Base-by-base conservation (phyloP, 2,888 invertebrate genomes). In the Euplagia quadripunctaria region DNA sequence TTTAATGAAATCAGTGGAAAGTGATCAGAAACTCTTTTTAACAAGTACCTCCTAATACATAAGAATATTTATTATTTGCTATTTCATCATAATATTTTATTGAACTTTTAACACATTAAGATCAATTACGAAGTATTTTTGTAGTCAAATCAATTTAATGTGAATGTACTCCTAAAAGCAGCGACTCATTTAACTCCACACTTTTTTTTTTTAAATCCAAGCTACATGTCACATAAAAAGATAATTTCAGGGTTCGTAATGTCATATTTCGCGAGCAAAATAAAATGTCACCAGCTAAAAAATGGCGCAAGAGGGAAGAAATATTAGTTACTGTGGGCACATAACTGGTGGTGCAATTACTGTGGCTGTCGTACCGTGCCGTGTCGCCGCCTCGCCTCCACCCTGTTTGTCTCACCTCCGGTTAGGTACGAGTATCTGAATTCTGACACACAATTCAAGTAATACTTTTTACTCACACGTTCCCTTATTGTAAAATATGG, bases 241-340 rank as follows among this genome's bases (percentile, higher is more conserved):
- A 77, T 51, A 66, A 70, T 61, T 80, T 69, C 74, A 72, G 81
- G 85, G 85, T 86, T 87, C 83, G 78, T 79, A 82, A 82, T 84
- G 87, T 82, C 90, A 91, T 91, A 89, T 90, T 87, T 86, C 82
- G 83, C 83, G 77, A 80, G 86, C 88, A 87, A 92, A 92, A 93
- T 92, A 91, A 91, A 91, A 88, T 92, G 92, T 92, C 91, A 90
- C 87, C 86, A 75, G 85, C 80, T 90, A 91, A 93, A 92, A 92
- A 91, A 91, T 91, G 88, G 88, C 85, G 83, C 80, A 79, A 74
- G 79, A 82, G 80, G 82, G 83, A 89, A 86, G 90, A 88, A 88
- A 90, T 89, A 91, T 91, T 92, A 91, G 90, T 90, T 92, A 90
- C 89, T 88, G 90, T 87, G 86, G 80, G 87, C 85, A 85, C 87